Percentiles rank a stretch among this genome's conserved stretches.
These are phyloP conservation scores for Brachionus asplanchnoidis DNA, from an alignment of 1,140 invertebrate species.

Conservation along the genomic window DNA sequence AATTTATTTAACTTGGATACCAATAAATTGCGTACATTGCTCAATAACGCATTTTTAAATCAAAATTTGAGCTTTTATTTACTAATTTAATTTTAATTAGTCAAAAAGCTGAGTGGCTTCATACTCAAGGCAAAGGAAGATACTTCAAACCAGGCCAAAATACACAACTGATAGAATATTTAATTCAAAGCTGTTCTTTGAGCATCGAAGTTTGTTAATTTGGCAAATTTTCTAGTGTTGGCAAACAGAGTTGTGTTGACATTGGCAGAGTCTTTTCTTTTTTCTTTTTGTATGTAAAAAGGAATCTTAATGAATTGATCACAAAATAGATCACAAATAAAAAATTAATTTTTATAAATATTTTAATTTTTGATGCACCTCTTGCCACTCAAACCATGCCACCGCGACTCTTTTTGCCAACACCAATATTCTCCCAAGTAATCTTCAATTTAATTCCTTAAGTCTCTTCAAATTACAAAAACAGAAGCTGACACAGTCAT, in stretches of 20 bases:
- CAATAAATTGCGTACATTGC: conserved; percentile 5
- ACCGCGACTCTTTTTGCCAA: too few species aligned
- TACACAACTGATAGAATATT: conserved; percentile 71
- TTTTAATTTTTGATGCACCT: too few species aligned
- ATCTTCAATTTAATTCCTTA: neutral
- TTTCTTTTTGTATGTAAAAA: too few species aligned
- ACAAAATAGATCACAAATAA: too few species aligned
- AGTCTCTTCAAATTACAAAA: neutral
- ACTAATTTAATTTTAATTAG: conserved; percentile 56
- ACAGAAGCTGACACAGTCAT: neutral
- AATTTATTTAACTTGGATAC: conserved; percentile 21
- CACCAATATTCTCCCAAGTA: too few species aligned
- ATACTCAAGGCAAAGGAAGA: conserved; percentile 80
- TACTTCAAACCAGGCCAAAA: conserved; percentile 81
- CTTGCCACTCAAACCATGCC: too few species aligned
- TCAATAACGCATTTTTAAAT: neutral
- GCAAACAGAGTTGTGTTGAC: too few species aligned
- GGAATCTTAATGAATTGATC: too few species aligned
- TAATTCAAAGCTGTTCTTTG: conserved; percentile 57
- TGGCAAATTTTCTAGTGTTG: neutral
- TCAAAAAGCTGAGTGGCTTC: conserved; percentile 87
- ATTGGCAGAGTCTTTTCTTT: too few species aligned
- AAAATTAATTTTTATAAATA: too few species aligned
- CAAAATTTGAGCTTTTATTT: neutral
- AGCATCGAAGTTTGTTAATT: conserved; percentile 43